Conservation (phyloP, 2,797 vertebrate species). For the Anguilla pacifica region DNA sequence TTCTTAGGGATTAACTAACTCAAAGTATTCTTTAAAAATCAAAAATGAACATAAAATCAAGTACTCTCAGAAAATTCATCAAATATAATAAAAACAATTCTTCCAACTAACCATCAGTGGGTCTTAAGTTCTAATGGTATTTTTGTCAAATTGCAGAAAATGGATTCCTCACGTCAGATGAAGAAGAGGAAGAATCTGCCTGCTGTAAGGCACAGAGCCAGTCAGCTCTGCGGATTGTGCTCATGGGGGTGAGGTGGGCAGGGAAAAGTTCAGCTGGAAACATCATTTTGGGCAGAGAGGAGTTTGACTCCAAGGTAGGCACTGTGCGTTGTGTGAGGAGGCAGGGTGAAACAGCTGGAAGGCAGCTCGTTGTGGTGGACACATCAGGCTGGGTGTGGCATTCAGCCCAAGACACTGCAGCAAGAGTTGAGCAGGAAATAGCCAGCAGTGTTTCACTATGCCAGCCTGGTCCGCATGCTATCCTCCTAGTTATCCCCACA, state of each 20-base stretch:
- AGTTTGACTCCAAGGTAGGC: background rate
- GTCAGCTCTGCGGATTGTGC: constrained; percentile 43
- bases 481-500: background rate
- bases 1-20: too few species aligned
- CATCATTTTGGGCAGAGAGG: constrained; percentile 46
- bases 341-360: background rate
- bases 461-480: background rate
- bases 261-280: constrained; percentile 56
- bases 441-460: background rate
- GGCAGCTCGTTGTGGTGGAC: constrained; percentile 41
- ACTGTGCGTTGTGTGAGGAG: background rate
- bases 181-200: background rate
- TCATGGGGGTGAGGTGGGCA: constrained; percentile 54
- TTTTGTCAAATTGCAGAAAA: background rate
- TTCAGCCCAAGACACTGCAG: background rate
- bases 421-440: constrained; percentile 5
- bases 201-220: background rate
- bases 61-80: too few species aligned
- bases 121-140: background rate
- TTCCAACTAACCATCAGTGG: background rate
- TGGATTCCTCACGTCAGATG: background rate
- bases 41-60: too few species aligned
- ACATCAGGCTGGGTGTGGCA: constrained; percentile 39
- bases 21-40: too few species aligned
- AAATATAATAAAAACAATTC: too few species aligned